These are phyloP conservation scores for Microtus montanus DNA, from an alignment of 2,113 vertebrate genomes.

Conservation along the genomic window DNA sequence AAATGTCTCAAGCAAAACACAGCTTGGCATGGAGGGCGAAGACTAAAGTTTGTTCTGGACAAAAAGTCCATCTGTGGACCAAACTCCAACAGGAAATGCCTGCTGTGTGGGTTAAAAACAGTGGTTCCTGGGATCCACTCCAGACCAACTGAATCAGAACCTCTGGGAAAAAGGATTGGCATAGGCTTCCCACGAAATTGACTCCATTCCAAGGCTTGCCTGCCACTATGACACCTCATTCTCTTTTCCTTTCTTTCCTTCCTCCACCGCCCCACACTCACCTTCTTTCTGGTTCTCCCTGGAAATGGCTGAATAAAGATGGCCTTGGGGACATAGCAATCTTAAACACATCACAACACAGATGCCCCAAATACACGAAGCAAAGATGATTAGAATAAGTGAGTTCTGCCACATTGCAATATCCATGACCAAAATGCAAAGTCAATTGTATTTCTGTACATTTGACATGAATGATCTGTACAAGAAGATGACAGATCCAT, in stretches of 20 bases:
- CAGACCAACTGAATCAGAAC: slow-evolving; percentile 18
- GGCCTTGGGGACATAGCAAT: background rate
- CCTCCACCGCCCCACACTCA: background rate
- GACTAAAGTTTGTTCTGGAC: slow-evolving; percentile 11
- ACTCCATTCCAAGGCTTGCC: background rate
- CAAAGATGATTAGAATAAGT: background rate
- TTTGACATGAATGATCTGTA: background rate
- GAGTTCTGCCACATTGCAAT: background rate
- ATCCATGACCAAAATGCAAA: background rate
- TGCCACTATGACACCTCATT: background rate
- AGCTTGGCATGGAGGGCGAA: background rate
- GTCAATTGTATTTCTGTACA: background rate
- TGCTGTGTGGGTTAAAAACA: background rate
- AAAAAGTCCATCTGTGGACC: background rate
- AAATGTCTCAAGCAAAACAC: background rate
- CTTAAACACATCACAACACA: background rate
- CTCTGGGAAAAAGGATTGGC: background rate
- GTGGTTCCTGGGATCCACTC: slow-evolving; percentile 10
- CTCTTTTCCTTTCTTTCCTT: background rate
- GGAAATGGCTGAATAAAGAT: slow-evolving; percentile 7
- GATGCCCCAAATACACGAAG: background rate
- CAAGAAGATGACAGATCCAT: background rate
- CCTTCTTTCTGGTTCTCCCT: background rate
- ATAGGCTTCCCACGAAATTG: background rate
- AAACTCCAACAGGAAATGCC: background rate